Evolutionary conservation across 2,113 vertebrate species (phyloP), one percentile per base, ranked within the genome.

Genomic region (Trogon melanurus): DNA sequence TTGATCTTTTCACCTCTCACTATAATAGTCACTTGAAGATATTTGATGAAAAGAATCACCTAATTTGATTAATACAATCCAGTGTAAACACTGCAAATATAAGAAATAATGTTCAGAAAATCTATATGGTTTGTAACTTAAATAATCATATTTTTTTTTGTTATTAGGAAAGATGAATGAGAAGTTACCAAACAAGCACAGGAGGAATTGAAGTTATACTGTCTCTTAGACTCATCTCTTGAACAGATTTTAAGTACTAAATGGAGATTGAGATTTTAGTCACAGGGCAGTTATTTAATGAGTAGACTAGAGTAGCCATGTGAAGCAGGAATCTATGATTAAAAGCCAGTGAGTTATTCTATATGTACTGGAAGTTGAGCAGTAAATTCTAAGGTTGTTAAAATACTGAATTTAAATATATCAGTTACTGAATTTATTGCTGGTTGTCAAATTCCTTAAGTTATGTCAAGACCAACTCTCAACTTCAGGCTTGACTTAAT

Each of bases 401-500:
- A 93, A 95, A 74, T 85, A 80, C 16, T 70, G 50, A 64, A 51
- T 95, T 91, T 81, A 85, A 75, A 72, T 69, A 45, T 56, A 61
- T 62, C 54, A 38, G n/a, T 50, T 89, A 72, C 41, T 20, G 30
- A 67, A 88, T 88, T 92, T 91, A 70, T 82, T 88, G 20, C n/a
- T 87, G 34, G 32, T 73, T 95, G 44, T 10, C 41, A 74, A 91
- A 83, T 80, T 94, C 62, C 23, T 88, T 89, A 36, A 94, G n/a
- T 80, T 93, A 84, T 57, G 57, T 85, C 57, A 84, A 91, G 53
- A 82, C 12, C 44, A 91, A 45, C 34, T 80, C 36, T 91, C 34
- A 83, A 0, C 41, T 93, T 93, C 86, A 75, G 85, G 36, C 26
- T 95, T 95, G 74, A 95, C 85, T 95, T 88, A 79, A 91, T 92